phyloP scores from a whole-genome alignment of 2,113 vertebrate species.

The Thomomys bottae region DNA sequence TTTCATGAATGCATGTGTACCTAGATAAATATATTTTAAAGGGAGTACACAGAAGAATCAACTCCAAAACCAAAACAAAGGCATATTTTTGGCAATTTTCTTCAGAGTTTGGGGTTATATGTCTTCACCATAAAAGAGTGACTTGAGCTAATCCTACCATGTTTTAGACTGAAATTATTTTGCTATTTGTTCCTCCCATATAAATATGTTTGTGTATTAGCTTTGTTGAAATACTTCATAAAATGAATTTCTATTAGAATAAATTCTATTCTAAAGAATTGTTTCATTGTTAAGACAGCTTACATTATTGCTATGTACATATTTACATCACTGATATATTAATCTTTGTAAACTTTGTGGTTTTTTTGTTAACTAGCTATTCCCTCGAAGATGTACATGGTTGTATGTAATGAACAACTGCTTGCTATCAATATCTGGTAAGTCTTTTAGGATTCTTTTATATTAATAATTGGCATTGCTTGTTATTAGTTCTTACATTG shows the following conservation, averaged over 20 bases:
- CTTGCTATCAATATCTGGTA: constrained; percentile 98
- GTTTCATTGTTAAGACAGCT: neutral
- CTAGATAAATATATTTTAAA: neutral
- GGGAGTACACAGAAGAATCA: neutral
- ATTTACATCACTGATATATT: neutral
- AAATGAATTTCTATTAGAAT: constrained; percentile 36
- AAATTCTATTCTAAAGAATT: constrained; percentile 16
- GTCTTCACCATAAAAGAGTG: neutral
- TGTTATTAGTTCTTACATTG: constrained; percentile 66
- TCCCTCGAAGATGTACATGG: constrained; percentile 97
- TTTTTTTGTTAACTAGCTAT: constrained; percentile 87
- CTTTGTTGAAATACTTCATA: constrained; percentile 39
- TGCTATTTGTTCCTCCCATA: neutral
- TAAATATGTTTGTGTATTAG: neutral
- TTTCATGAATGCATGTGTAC: neutral
- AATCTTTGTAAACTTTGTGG: constrained; percentile 40
- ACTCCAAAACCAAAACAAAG: constrained; percentile 22
- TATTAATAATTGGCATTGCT: neutral
- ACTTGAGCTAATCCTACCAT: neutral
- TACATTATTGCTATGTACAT: neutral
- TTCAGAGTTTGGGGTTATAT: neutral
- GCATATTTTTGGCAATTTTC: neutral
- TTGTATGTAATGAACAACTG: constrained; percentile 99
- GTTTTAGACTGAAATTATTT: constrained; percentile 22
- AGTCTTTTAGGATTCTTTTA: constrained; percentile 78